Evolutionary conservation across 2,888 invertebrate species (phyloP), one percentile per base, ranked within the genome.

Genomic region (Congeria kusceri): DNA sequence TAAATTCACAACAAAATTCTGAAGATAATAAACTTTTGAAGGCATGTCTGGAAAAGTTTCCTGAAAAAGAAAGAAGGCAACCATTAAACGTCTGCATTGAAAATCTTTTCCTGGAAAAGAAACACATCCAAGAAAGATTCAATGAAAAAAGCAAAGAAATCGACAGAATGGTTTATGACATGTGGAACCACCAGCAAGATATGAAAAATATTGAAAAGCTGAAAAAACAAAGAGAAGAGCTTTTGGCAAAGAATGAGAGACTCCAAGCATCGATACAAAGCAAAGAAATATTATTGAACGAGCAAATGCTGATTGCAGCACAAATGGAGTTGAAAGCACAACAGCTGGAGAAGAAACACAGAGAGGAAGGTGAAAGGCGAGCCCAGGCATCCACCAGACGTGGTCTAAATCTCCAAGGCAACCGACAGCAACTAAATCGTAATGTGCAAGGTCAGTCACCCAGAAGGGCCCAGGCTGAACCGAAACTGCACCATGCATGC

Each of bases 161-260:
- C 23, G 76, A 83, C 27, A 70, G 74, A 63, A 83, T 83, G 82
- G 82, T 78, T 13, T 65, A 73, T 76, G 82, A 83, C 58, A 71
- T 83, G 58, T 83, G 76, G 64, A 63, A 68, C 32, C 76, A 79
- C 44, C 76, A 77, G 27, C 72, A 73, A 53, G 82, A 83, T 20
- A 83, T 79, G 73, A 83, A 78, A 32, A 69, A 68, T 11, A 69
- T 84, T 0, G 79, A 83, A 47, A 80, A 75, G 28, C 66, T 83
- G n/a, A 76, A 73, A 67, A 49, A 67, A 23, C 67, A 27, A 18
- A 39, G 63, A 20, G 47, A 32, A 49, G 67, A 72, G 11, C 25
- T 75, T 4, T 75, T 72, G n/a, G 59, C 9, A 23, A 78, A 82
- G 58, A 72, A 73, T 23, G 65, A 59, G 1, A 68, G 65, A 11